A percentile compares a stretch with the other conserved stretches of the same genome.
Conservation (phyloP, 1,140 invertebrate species). For the Aphelenchoides avenae region DNA sequence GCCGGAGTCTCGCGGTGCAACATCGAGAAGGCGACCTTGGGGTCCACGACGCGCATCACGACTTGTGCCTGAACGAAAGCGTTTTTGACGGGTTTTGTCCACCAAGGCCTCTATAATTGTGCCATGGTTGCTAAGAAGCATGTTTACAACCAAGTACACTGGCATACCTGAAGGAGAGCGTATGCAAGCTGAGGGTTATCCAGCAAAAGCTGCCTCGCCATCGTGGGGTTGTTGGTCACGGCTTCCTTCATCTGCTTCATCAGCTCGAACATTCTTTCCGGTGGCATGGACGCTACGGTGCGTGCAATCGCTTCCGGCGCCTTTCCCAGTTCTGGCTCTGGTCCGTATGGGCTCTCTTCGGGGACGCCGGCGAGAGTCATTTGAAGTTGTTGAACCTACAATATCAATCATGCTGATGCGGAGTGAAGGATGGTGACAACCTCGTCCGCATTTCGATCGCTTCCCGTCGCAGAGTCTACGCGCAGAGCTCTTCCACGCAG, state of each 20-base stretch:
- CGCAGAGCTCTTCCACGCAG: conserved; percentile 86
- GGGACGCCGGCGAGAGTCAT: background rate
- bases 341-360: conserved; percentile 55
- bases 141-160: too few relatives aligned
- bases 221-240: conserved; percentile 67
- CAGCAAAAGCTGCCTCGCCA: conserved; percentile 86
- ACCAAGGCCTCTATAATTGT: too few relatives aligned
- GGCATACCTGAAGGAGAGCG: conserved; percentile 83
- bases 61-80: conserved; percentile 66
- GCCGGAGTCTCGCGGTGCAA: conserved; percentile 75
- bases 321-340: conserved; percentile 72
- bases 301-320: conserved; percentile 85
- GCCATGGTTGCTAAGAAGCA: too few relatives aligned
- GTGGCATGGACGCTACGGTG: conserved; percentile 90
- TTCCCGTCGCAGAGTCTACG: conserved; percentile 79
- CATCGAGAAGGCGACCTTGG: conserved; percentile 85
- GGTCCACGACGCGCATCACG: conserved; percentile 97
- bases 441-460: conserved; percentile 40
- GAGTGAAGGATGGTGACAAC: conserved; percentile 10
- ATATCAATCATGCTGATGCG: background rate
- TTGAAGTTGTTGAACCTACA: conserved; percentile 65
- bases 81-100: conserved; percentile 12
- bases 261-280: conserved; percentile 98
- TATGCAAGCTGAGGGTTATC: conserved; percentile 97
- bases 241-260: conserved; percentile 97